A percentile compares a stretch with the other conserved stretches of the same genome.
Conservation (phyloP, 2,797 vertebrate species). For the Limnodromus scolopaceus region DNA sequence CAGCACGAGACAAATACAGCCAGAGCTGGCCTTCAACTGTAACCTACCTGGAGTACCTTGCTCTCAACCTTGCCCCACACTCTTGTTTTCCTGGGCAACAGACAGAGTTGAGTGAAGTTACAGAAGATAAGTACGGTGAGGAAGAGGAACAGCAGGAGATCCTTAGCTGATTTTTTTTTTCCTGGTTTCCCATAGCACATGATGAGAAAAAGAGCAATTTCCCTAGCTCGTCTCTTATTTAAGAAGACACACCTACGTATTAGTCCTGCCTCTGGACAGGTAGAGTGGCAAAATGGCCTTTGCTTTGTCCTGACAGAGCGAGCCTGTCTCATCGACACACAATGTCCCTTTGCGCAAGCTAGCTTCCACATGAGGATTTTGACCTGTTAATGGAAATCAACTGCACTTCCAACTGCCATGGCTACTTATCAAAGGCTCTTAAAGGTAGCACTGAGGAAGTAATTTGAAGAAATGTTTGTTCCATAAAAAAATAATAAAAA, state of each 20-base stretch:
- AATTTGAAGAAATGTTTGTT: not conserved
- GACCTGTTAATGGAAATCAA: not conserved
- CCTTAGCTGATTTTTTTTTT: not conserved
- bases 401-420: not conserved
- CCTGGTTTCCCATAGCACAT: not conserved
- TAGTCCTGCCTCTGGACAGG: not conserved
- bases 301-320: not conserved
- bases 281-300: not conserved
- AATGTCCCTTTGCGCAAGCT: not conserved
- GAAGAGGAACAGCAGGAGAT: not conserved
- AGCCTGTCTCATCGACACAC: not conserved
- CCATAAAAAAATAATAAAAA: not conserved
- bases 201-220: not conserved
- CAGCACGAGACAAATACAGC: not conserved
- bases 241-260: not conserved
- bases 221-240: not conserved
- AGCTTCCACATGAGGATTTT: not conserved
- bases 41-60: not conserved
- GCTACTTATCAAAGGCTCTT: not conserved
- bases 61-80: not conserved
- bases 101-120: not conserved
- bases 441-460: not conserved
- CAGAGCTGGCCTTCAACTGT: not conserved
- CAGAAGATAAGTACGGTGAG: not conserved
- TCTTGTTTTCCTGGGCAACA: fast-evolving